Base-by-base conservation (phyloP, 2,888 invertebrate genomes). In the Cataglyphis rosenhaueri region DNA sequence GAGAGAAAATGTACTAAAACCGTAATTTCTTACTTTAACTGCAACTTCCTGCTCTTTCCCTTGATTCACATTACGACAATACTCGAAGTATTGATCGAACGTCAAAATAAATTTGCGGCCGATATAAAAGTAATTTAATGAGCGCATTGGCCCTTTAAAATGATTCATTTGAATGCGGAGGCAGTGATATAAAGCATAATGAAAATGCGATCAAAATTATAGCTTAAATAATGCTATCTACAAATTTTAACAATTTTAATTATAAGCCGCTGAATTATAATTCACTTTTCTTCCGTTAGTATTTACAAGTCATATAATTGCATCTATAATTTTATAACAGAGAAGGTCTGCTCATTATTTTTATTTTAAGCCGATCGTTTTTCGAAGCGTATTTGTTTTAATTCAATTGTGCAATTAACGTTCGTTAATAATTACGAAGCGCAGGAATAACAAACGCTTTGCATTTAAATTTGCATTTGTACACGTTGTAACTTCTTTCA, bases 371-470 rank as follows among this genome's bases (percentile, higher is more conserved):
- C 32, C 8, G 2, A 10, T 21, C 15, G 2, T 78, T 68, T 68
- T 29, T 29, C 29, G 29, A 29, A 29, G 44, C 10, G 25, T 68
- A 59, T 78, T 78, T 70, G 32, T 38, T 59, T 76, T 52, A 48
- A 32, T 71, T 79, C 35, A 59, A 70, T 79, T 35, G 48, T 32
- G 21, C 59, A 70, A 71, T 79, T 70, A 70, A 78, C 25, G 44
- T 71, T 71, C n/a, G 25, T 71, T 35, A 70, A 79, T 79, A 71
- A 79, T 79, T 71, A 61, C 25, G 57, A 55, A 5, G n/a, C 32
- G 4, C 1, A 32, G 41, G 6, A 21, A 64, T 32, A 64, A 65
- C 25, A 55, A 57, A 38, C 55, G 55, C 6, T 41, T 38, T 25
- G 32, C 12, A 10, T 10, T 73, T 59, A 35, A 71, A 73, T 44